These are phyloP conservation scores for Metacarcinus magister DNA, from an alignment of 2,888 invertebrate genomes.

Conservation along the genomic window DNA sequence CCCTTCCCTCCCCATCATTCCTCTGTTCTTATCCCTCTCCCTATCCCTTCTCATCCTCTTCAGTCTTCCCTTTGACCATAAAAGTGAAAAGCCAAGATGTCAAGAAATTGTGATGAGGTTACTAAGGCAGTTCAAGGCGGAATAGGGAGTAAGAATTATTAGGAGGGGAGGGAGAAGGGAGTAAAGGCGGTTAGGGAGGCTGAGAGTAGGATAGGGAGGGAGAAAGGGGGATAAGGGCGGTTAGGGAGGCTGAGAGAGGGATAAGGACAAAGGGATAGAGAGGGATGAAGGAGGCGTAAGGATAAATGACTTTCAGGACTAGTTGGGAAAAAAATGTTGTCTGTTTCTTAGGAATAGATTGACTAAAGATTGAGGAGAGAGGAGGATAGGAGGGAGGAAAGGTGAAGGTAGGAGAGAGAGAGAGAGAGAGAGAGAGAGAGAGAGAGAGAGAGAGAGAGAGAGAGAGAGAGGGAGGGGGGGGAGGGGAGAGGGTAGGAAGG, in stretches of 20 bases:
- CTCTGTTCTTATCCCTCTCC: not conserved
- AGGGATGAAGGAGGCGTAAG: not conserved
- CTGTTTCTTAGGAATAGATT: not conserved
- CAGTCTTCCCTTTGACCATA: not conserved
- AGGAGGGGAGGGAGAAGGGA: not conserved
- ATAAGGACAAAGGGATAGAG: not conserved
- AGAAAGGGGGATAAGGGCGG: not conserved
- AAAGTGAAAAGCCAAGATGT: not conserved
- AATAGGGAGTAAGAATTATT: not conserved
- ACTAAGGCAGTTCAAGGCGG: not conserved
- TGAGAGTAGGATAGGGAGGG: not conserved
- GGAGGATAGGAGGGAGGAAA: too few species aligned
- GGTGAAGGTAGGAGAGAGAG: too few species aligned
- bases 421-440: too few species aligned
- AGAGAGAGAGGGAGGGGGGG: too few species aligned
- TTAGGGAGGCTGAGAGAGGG: too few species aligned
- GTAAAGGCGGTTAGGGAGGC: not conserved
- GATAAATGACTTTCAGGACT: not conserved
- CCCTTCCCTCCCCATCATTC: not conserved
- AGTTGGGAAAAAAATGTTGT: not conserved
- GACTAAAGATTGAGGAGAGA: not conserved
- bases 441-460: too few species aligned
- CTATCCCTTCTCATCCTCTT: not conserved
- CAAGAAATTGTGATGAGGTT: not conserved
- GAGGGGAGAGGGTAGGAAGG: too few species aligned